Evolutionary conservation across 2,888 invertebrate species (phyloP), one percentile per base, ranked within the genome.

Genomic region (Hydroisotoma schaefferi): DNA sequence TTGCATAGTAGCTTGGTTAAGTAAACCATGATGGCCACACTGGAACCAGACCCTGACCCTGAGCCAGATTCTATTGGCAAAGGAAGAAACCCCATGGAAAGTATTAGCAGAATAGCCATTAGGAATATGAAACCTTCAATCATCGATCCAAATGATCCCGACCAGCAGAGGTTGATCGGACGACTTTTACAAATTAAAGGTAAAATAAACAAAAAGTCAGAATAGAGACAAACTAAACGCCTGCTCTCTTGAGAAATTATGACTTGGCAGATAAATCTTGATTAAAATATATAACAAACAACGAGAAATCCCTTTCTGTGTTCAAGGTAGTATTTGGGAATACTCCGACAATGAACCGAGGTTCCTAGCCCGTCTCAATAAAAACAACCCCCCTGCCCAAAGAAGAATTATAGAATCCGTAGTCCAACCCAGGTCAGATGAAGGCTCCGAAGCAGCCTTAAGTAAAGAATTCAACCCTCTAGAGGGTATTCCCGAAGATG

Each of bases 261-360:
- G n/a, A n/a, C n/a, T n/a, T n/a, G n/a, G n/a, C n/a, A n/a, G n/a
- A n/a, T n/a, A n/a, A n/a, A n/a, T n/a, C n/a, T n/a, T 40, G 40
- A 40, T 25, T 23, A 20, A 54, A 3, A 10, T 10, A 6, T 10
- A 23, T 2, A 28, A 51, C 23, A 12, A 20, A 22, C 22, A 6
- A n/a, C n/a, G n/a, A n/a, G n/a, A n/a, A n/a, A n/a, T 33, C 48
- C 20, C 2, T 25, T 27, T 48, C 47, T 51, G 43, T 23, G 33
- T 47, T 20, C 37, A 52, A 62, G 62, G 51, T 26, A 58, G 53
- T 22, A 65, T 65, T 38, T 65, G 65, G 65, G 61, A 61, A 22
- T 65, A 59, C 37, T 65, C 65, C n/a, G 65, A 65, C 44, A 62
- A 54, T 33, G 53, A 55, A 28, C 59, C 61, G 27, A 59, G 61